These are phyloP conservation scores for Drosophila nigritarsus DNA, from an alignment of 2,888 invertebrate species.

Conservation along the genomic window DNA sequence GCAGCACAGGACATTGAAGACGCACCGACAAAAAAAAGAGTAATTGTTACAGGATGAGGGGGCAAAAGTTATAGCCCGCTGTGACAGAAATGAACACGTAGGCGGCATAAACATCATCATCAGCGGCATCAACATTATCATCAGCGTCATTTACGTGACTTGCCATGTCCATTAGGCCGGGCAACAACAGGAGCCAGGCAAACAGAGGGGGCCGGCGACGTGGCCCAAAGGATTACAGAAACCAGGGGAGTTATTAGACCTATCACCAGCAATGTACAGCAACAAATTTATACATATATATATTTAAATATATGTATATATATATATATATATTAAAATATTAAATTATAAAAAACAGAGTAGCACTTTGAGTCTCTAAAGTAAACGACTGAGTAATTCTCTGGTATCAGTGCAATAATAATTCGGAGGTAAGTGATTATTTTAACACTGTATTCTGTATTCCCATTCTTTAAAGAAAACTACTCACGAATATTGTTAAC, in stretches of 20 bases:
- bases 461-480: neutral
- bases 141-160: constrained; percentile 74
- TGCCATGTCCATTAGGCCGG: constrained; percentile 68
- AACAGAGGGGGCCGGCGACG: constrained; percentile 26
- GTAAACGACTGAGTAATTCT: neutral
- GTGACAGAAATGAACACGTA: constrained; percentile 76
- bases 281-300: constrained; percentile 16
- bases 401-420: neutral
- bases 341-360: constrained; percentile 27
- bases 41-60: neutral
- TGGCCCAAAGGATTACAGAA: constrained; percentile 74
- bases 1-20: constrained; percentile 37
- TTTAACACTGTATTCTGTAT: neutral
- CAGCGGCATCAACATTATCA: constrained; percentile 64
- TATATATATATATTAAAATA: constrained; percentile 12
- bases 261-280: constrained; percentile 54
- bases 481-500: neutral
- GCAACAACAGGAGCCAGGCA: constrained; percentile 17
- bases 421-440: too few species aligned
- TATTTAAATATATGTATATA: constrained; percentile 1
- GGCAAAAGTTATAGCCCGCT: constrained; percentile 52
- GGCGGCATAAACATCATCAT: constrained; percentile 67
- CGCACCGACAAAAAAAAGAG: neutral
- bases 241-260: constrained; percentile 76
- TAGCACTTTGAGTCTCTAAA: neutral